Conservation (phyloP, 2,797 vertebrate species). For the Huso huso region DNA sequence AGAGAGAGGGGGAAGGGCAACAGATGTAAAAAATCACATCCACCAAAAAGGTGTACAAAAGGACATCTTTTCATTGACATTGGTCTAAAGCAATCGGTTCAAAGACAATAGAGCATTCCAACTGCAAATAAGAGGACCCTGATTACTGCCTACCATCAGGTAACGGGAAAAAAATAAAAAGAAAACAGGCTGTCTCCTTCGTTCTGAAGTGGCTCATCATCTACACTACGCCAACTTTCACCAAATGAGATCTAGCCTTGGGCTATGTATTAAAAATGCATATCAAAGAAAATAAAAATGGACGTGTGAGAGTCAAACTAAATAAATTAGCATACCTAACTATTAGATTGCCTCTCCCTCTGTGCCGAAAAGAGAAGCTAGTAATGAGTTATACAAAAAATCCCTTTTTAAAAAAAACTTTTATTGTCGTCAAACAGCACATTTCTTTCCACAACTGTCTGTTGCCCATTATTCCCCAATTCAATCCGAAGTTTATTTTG, state of each 20-base stretch:
- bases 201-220: slow-evolving; percentile 82
- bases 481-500: no score
- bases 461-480: no score
- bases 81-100: slow-evolving; percentile 76
- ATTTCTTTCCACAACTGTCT: slow-evolving; percentile 13
- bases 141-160: slow-evolving; percentile 52
- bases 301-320: slow-evolving; percentile 79
- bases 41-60: slow-evolving; percentile 48
- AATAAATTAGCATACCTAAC: slow-evolving; percentile 81
- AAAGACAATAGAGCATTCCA: slow-evolving; percentile 71
- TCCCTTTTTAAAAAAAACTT: slow-evolving; percentile 6
- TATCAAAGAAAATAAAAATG: slow-evolving; percentile 95
- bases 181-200: slow-evolving; percentile 62
- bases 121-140: slow-evolving; percentile 81
- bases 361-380: slow-evolving; percentile 40
- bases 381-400: slow-evolving; percentile 54
- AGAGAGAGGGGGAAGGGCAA: slow-evolving; percentile 12
- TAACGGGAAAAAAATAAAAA: slow-evolving; percentile 18
- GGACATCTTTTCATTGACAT: slow-evolving; percentile 67
- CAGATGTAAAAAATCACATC: slow-evolving; percentile 56
- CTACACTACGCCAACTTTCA: slow-evolving; percentile 77
- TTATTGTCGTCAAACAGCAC: slow-evolving; percentile 22
- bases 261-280: slow-evolving; percentile 96
- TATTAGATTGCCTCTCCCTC: slow-evolving; percentile 51
- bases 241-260: slow-evolving; percentile 88